Conservation (phyloP, 2,888 invertebrate species). For the Cheilosia pagana region DNA sequence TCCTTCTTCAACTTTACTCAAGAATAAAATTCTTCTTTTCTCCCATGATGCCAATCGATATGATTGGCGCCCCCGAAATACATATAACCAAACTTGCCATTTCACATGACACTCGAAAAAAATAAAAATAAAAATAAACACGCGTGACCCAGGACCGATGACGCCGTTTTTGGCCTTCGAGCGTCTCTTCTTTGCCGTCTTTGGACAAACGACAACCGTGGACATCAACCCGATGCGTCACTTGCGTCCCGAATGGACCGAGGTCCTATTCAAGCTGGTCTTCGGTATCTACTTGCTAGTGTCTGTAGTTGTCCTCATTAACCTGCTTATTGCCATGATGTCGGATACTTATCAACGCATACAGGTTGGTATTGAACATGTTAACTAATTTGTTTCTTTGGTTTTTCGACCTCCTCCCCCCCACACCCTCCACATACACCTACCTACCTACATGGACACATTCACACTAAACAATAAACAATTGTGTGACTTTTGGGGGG, state of each 20-base stretch:
- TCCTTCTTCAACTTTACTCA: slow-evolving; percentile 46
- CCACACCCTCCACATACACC: slow-evolving; percentile 34
- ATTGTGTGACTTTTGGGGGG: slow-evolving; percentile 7
- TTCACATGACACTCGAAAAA: slow-evolving; percentile 20
- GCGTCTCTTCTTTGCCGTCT: slow-evolving; percentile 98
- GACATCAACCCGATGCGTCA: slow-evolving; percentile 90
- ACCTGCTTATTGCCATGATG: slow-evolving; percentile 99
- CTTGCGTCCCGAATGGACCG: slow-evolving; percentile 91
- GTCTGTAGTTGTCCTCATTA: slow-evolving; percentile 98
- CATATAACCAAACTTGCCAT: slow-evolving; percentile 48
- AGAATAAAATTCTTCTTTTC: slow-evolving; percentile 68
- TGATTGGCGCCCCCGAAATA: slow-evolving; percentile 44
- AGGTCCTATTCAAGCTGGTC: slow-evolving; percentile 94
- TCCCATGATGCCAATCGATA: slow-evolving; percentile 47
- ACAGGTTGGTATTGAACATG: slow-evolving; percentile 90
- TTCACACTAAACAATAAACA: neutral
- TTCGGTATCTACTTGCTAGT: slow-evolving; percentile 99
- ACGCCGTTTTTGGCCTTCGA: slow-evolving; percentile 96
- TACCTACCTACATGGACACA: slow-evolving; percentile 33
- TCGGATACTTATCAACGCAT: slow-evolving; percentile 99
- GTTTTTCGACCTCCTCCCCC: slow-evolving; percentile 68
- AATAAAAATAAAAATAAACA: slow-evolving; percentile 46
- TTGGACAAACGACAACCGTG: slow-evolving; percentile 95
- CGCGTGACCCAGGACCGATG: slow-evolving; percentile 85
- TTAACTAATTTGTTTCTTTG: slow-evolving; percentile 76